phyloP scores from a whole-genome alignment of 2,797 vertebrate species.

The Enteromius trimaculatus region DNA sequence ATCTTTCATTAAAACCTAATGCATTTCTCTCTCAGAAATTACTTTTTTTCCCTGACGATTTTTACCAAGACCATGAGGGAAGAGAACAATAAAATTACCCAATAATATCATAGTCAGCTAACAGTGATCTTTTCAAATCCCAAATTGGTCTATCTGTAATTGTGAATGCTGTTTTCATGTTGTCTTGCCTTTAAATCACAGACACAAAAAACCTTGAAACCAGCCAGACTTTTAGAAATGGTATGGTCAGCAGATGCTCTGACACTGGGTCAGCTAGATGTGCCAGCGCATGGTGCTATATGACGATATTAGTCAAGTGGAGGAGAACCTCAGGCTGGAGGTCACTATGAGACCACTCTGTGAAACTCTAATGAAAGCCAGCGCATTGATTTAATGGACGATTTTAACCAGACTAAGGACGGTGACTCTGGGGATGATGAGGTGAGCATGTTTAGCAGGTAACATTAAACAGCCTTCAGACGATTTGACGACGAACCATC shows the following conservation, averaged over 20 bases:
- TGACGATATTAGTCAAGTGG: neutral
- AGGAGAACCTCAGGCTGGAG: slow-evolving; percentile 10
- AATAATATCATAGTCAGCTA: neutral
- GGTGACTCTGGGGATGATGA: neutral
- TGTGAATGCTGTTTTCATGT: neutral
- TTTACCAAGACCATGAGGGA: neutral
- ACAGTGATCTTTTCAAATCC: neutral
- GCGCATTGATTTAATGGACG: neutral
- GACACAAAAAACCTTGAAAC: neutral
- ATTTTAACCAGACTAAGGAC: slow-evolving; percentile 25
- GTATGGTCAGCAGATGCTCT: slow-evolving; percentile 18
- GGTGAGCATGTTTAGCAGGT: neutral
- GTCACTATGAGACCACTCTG: neutral
- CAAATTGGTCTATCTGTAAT: neutral
- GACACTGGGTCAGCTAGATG: neutral
- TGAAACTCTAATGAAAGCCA: slow-evolving; percentile 30
- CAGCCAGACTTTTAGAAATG: neutral
- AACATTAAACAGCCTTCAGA: slow-evolving; percentile 17
- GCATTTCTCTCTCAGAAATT: slow-evolving; percentile 14
- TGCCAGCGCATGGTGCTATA: slow-evolving; percentile 18
- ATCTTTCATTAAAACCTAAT: slow-evolving; percentile 27
- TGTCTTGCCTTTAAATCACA: neutral
- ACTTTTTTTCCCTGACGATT: slow-evolving; percentile 12
- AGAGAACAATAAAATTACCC: slow-evolving; percentile 3
- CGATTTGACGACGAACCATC: neutral